Evolutionary conservation across 1,140 invertebrate genomes (phyloP), one percentile per base, ranked within the genome.

Genomic region (Diuraphis noxia): DNA sequence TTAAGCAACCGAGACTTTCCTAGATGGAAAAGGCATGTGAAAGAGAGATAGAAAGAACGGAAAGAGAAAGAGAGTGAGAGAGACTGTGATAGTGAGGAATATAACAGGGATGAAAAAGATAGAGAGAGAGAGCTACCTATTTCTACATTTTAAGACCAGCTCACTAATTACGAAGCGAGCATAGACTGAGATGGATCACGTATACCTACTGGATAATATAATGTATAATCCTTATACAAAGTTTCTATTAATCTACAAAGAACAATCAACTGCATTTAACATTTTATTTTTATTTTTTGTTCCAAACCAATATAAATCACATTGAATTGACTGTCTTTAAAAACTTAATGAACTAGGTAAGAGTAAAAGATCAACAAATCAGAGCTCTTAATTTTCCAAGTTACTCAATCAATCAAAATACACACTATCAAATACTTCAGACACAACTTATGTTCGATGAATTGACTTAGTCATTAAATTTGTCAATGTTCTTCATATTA

Each of bases 291-390:
- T 56, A 30, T 56, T 63, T 72, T 72, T n/a, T n/a, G 56, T n/a
- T n/a, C 0, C 13, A 72, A 72, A 72, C 17, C 56, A 72, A 72
- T 34, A 72, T 34, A 72, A n/a, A 72, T 72, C 30, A n/a, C 56
- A 72, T 72, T 72, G 56, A n/a, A 72, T n/a, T n/a, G 56, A 13
- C 13, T 63, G 56, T n/a, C n/a, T 13, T 72, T 34, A 72, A 72
- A n/a, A 72, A 72, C 56, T n/a, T 72, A 72, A 72, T 72, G 56
- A 72, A 72, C 30, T n/a, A n/a, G n/a, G 56, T 72, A n/a, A 72
- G 5, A 72, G 13, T n/a, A 72, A n/a, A 72, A 72, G 4, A 72
- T 72, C n/a, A 72, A 72, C n/a, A n/a, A 63, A 63, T n/a, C 56
- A n/a, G 30, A n/a, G 30, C 56, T n/a, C 56, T 72, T 30, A 72